Conservation (phyloP, 1,140 invertebrate species). For the Drosophila bocqueti region DNA sequence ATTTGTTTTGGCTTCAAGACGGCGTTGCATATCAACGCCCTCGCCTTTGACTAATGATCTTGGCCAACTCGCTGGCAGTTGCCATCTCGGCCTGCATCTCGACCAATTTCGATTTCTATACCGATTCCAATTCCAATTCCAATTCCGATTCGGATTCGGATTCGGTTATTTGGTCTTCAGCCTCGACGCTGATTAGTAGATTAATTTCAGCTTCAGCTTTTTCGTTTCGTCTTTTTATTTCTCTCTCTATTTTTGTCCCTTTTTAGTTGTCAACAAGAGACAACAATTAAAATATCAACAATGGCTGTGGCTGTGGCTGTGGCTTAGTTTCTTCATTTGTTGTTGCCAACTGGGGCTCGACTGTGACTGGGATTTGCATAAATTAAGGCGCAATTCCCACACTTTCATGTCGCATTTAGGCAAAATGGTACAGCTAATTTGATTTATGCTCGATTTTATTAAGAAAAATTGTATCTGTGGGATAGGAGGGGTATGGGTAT, state of each 20-base stretch:
- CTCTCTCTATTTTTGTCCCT: conserved; percentile 23
- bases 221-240: neutral
- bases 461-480: conserved; percentile 57
- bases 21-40: conserved; percentile 55
- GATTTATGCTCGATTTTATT: conserved; percentile 74
- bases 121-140: neutral
- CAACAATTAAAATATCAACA: conserved; percentile 82
- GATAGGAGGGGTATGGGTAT: too few species aligned
- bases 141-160: neutral
- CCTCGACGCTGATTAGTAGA: conserved; percentile 75
- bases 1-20: conserved; percentile 4
- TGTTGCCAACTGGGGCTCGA: conserved; percentile 32
- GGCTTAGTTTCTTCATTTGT: neutral
- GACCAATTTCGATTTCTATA: conserved; percentile 22
- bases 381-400: conserved; percentile 78
- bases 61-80: conserved; percentile 7
- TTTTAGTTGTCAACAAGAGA: conserved; percentile 71
- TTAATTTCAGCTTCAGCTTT: conserved; percentile 48
- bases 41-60: conserved; percentile 69
- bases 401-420: conserved; percentile 76
- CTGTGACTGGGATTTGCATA: conserved; percentile 63
- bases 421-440: conserved; percentile 78
- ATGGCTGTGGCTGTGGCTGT: conserved; percentile 5
- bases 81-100: conserved; percentile 36
- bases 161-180: conserved; percentile 39